These are phyloP conservation scores for Hemistola chrysoprasaria DNA, from an alignment of 2,888 invertebrate species.

Conservation along the genomic window DNA sequence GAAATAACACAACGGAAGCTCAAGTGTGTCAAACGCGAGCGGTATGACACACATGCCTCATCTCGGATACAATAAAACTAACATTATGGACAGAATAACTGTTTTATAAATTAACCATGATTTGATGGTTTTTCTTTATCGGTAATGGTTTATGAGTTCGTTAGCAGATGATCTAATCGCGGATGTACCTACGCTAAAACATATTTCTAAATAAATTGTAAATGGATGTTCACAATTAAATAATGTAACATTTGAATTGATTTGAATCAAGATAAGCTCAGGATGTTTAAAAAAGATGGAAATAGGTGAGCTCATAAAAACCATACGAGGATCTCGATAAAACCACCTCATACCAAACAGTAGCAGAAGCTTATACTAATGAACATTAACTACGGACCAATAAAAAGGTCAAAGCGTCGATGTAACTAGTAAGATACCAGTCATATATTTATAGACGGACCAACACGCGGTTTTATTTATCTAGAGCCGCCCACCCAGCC, in stretches of 20 bases:
- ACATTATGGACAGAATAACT: background rate
- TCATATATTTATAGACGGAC: slow-evolving; percentile 69
- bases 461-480: slow-evolving; percentile 68
- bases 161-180: too few relatives aligned
- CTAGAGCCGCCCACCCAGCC: slow-evolving; percentile 51
- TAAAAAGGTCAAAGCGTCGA: slow-evolving; percentile 61
- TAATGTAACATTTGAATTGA: too few relatives aligned
- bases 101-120: too few relatives aligned
- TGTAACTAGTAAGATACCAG: slow-evolving; percentile 50
- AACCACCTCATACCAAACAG: too few relatives aligned
- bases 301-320: too few relatives aligned
- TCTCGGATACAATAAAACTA: slow-evolving; percentile 18
- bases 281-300: background rate
- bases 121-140: too few relatives aligned
- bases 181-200: too few relatives aligned
- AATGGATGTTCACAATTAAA: too few relatives aligned
- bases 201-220: too few relatives aligned
- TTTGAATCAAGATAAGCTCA: background rate
- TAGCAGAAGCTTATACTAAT: slow-evolving; percentile 24
- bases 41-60: slow-evolving; percentile 23
- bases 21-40: slow-evolving; percentile 46
- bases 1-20: slow-evolving; percentile 56
- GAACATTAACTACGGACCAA: slow-evolving; percentile 44
- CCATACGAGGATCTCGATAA: too few relatives aligned
- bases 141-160: too few relatives aligned